Base-by-base conservation (phyloP, 2,888 invertebrate genomes). In the Tiliacea aurago region DNA sequence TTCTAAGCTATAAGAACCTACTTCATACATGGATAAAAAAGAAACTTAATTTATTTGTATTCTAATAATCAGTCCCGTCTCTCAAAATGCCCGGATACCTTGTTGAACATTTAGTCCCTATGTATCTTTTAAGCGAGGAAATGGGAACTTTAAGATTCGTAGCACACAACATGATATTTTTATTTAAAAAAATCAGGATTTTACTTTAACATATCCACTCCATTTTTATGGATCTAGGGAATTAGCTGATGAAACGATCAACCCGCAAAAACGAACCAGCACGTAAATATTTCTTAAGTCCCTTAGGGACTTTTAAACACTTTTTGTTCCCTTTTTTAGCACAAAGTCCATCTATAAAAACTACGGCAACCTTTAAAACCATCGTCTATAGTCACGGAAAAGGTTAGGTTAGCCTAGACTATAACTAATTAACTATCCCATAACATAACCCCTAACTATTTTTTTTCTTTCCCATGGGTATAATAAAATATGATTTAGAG, bases 401-500 rank as follows among this genome's bases (percentile, higher is more conserved):
- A 49, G 20, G 37, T 37, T 37, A 45, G 47, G 23, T 23, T 20
- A 49, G 41, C 41, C 33, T 45, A 23, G 15, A 41, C 15, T 20
- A 28, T 28, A 28, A 28, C 28, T 28, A 28, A 3, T 28, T 28
- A 37, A 23, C 1, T 15, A 47, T 1, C 28, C 5, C 13, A 45
- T 62, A 28, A 43, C 4, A 43, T 23, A 23, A 18, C 1, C 4
- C 5, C 6, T 13, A 33, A n/a, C n/a, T n/a, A n/a, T n/a, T 37
- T 61, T 41, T n/a, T 18, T 28, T n/a, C 9, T 9, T 23, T 33
- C 63, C 33, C 56, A 20, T 23, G 74, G 62, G 74, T 28, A 7
- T 15, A 9, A 15, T 74, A 56, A 73, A 55, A 62, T 2, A 56
- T 73, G 56, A 80, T 23, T 62, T 28, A 73, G 10, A 45, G 47